These are phyloP conservation scores for Columba janthina DNA, from an alignment of 2,113 vertebrate species.

Conservation along the genomic window DNA sequence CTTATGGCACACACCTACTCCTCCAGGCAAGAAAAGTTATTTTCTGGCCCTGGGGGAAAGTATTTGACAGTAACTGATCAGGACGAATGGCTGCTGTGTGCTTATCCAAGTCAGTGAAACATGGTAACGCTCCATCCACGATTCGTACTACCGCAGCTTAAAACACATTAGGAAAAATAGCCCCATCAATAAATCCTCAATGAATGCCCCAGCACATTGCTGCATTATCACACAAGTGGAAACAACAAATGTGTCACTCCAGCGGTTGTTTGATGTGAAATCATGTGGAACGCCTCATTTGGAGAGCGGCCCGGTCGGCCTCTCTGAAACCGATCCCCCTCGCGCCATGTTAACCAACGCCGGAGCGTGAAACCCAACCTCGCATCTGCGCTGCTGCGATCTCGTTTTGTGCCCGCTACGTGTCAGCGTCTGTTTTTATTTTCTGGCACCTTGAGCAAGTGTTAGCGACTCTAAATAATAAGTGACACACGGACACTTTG, in stretches of 20 bases:
- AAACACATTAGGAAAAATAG: conserved; percentile 7
- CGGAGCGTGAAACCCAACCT: conserved; percentile 76
- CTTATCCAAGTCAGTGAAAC: neutral
- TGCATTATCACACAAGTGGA: conserved; percentile 43
- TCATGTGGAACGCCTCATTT: conserved; percentile 71
- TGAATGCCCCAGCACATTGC: neutral
- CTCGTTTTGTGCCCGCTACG: conserved; percentile 32
- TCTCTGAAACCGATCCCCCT: conserved; percentile 40
- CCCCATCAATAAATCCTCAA: conserved; percentile 9
- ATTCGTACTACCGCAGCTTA: neutral
- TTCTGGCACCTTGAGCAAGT: conserved; percentile 58
- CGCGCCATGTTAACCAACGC: neutral
- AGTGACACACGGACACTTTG: conserved; percentile 24
- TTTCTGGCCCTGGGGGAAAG: conserved; percentile 11
- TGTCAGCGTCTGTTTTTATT: conserved; percentile 65
- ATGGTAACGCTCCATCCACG: neutral
- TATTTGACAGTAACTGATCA: conserved; percentile 41
- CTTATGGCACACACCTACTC: neutral
- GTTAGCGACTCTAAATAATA: conserved; percentile 38
- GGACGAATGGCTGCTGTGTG: neutral
- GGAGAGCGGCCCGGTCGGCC: conserved; percentile 36
- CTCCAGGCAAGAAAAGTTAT: neutral
- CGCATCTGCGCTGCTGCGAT: conserved; percentile 45
- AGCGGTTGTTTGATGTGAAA: conserved; percentile 70
- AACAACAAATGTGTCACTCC: conserved; percentile 23